Percentiles rank a stretch among this genome's conserved stretches.
phyloP scores from a whole-genome alignment of 2,888 invertebrate genomes.

The Hedya salicella region DNA sequence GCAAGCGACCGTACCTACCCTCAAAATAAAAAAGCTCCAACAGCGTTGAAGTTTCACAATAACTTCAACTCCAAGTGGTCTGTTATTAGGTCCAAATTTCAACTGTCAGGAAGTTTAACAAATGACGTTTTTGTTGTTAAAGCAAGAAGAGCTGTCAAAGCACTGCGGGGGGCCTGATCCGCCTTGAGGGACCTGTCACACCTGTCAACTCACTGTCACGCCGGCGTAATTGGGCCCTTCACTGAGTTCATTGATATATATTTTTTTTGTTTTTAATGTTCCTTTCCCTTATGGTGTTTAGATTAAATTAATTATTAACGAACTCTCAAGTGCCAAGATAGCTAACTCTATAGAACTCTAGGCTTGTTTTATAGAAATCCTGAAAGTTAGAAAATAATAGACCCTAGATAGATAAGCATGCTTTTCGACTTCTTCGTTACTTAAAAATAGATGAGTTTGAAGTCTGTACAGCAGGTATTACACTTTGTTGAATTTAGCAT shows the following conservation, averaged over 20 bases:
- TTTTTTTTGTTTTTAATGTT: slow-evolving; percentile 42
- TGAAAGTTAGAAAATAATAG: too few species aligned
- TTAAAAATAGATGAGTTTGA: too few species aligned
- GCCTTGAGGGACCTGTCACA: slow-evolving; percentile 66
- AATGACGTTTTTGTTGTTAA: not conserved
- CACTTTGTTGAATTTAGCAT: too few species aligned
- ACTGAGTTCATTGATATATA: slow-evolving; percentile 58
- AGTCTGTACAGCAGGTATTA: too few species aligned
- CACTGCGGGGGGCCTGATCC: slow-evolving; percentile 71
- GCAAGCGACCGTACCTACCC: not conserved
- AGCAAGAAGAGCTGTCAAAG: slow-evolving; percentile 24
- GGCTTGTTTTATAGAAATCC: too few species aligned
- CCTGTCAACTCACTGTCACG: slow-evolving; percentile 58
- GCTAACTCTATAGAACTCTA: too few species aligned
- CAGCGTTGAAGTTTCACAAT: not conserved
- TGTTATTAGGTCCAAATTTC: not conserved
- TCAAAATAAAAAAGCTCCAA: not conserved
- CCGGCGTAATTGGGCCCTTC: slow-evolving; percentile 55
- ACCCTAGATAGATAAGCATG: too few species aligned
- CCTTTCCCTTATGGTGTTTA: not conserved
- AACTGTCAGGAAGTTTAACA: not conserved
- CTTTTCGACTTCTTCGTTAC: too few species aligned
- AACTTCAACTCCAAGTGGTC: not conserved
- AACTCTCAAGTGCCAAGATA: too few species aligned
- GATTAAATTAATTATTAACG: not conserved